phyloP scores from a whole-genome alignment of 1,140 invertebrate genomes.

The Psilanteris sp. region DNA sequence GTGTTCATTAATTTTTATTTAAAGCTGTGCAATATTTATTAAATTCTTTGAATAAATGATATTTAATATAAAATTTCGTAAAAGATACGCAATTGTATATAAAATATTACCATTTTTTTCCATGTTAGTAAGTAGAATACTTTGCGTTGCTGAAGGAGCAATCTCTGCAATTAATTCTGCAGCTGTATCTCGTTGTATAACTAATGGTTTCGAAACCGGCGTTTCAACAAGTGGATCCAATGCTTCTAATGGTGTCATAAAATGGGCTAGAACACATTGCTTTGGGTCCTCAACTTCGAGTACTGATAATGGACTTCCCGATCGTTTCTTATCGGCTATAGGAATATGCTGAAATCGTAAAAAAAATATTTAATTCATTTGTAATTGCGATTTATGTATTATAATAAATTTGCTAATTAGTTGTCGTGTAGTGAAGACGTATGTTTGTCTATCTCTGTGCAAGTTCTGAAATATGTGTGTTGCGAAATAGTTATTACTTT shows the following conservation, averaged over 20 bases:
- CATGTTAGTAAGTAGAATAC: constrained; percentile 93
- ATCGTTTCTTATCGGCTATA: constrained; percentile 81
- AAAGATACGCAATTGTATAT: too few species aligned
- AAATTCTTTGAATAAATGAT: too few species aligned
- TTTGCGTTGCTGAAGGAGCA: constrained; percentile 83
- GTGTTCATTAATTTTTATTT: too few species aligned
- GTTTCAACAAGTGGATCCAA: constrained; percentile 91
- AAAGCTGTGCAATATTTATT: too few species aligned
- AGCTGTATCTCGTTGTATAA: constrained; percentile 88
- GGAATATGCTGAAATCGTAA: constrained; percentile 72
- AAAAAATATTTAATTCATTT: too few species aligned
- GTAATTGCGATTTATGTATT: too few species aligned
- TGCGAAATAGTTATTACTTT: too few species aligned
- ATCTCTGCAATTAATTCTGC: constrained; percentile 88
- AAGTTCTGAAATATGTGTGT: too few species aligned
- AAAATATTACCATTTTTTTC: constrained; percentile 90
- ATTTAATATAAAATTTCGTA: too few species aligned
- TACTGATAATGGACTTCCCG: constrained; percentile 85
- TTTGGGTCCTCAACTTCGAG: constrained; percentile 93
- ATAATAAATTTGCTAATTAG: too few species aligned
- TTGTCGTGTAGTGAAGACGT: too few species aligned
- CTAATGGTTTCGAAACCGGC: constrained; percentile 86
- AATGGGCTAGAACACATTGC: constrained; percentile 90
- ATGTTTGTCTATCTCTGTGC: too few species aligned
- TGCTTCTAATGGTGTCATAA: constrained; percentile 91